These are phyloP conservation scores for Sceliomorpha sp. DNA, from an alignment of 2,888 invertebrate genomes.

Conservation along the genomic window DNA sequence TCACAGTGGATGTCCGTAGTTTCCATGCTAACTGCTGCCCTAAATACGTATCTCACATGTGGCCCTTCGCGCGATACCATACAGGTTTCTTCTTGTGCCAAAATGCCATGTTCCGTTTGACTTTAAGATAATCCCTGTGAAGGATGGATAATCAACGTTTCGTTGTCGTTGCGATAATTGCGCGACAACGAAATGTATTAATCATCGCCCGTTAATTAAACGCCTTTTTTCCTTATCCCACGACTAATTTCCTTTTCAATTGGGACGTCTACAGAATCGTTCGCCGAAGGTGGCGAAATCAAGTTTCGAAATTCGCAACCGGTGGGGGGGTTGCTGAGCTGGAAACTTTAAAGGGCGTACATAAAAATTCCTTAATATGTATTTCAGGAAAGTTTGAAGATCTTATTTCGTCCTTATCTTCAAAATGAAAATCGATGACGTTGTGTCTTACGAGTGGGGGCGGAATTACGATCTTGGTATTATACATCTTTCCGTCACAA, in stretches of 20 bases:
- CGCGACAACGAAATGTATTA: too few species aligned
- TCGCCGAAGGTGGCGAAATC: too few species aligned
- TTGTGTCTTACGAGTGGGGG: slow-evolving; percentile 30
- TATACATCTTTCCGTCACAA: slow-evolving; percentile 40
- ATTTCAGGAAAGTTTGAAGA: slow-evolving; percentile 9
- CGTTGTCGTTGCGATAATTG: too few species aligned
- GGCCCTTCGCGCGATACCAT: slow-evolving; percentile 41
- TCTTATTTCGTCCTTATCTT: slow-evolving; percentile 6
- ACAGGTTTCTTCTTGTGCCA: slow-evolving; percentile 36
- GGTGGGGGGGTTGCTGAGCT: too few species aligned
- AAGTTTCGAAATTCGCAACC: too few species aligned
- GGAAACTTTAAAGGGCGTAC: too few species aligned
- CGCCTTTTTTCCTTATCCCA: too few species aligned
- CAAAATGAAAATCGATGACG: slow-evolving; percentile 16
- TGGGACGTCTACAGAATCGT: too few species aligned
- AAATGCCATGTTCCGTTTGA: slow-evolving; percentile 35
- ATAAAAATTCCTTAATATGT: neutral
- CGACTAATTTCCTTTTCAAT: too few species aligned
- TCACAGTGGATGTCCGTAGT: slow-evolving; percentile 68
- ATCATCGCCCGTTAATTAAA: too few species aligned
- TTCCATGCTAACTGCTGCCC: slow-evolving; percentile 73
- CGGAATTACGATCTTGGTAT: slow-evolving; percentile 26
- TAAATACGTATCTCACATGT: slow-evolving; percentile 68
- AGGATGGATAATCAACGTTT: too few species aligned
- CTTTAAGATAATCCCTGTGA: slow-evolving; percentile 36